Evolutionary conservation across 2,888 invertebrate species (phyloP).

Genomic region (Volucella inflata): DNA sequence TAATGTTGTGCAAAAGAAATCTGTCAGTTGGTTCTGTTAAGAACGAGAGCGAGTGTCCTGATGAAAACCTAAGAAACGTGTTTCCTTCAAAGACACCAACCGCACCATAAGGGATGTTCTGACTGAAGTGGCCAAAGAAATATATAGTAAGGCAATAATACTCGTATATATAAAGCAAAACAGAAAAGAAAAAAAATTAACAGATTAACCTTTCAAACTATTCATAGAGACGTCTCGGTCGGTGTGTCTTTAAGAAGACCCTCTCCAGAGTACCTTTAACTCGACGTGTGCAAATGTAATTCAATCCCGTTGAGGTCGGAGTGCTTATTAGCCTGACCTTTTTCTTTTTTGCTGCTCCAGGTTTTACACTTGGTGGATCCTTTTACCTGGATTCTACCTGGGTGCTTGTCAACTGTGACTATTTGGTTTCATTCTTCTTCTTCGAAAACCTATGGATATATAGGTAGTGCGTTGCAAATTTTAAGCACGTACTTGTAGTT

Average conservation of each 20-base stretch:
- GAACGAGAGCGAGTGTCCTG: conserved; percentile 11
- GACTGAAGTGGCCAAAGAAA: conserved; percentile 60
- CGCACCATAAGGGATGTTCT: conserved; percentile 54
- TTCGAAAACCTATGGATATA: neutral
- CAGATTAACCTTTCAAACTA: conserved; percentile 75
- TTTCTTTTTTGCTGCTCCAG: conserved; percentile 9
- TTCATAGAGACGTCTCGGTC: conserved; percentile 45
- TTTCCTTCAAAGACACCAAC: conserved; percentile 54
- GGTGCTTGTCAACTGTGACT: conserved; percentile 68
- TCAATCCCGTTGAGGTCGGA: conserved; percentile 63
- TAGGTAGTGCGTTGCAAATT: conserved; percentile 67
- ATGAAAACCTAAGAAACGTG: conserved; percentile 71
- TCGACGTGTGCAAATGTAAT: conserved; percentile 62
- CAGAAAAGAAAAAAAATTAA: conserved; percentile 47
- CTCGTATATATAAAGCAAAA: neutral
- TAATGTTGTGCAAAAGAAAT: conserved; percentile 59
- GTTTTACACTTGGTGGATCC: conserved; percentile 38
- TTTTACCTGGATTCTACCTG: conserved; percentile 51
- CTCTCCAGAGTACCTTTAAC: conserved; percentile 41
- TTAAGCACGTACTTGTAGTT: conserved; percentile 72
- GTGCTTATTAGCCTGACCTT: conserved; percentile 70
- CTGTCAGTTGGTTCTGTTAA: conserved; percentile 66
- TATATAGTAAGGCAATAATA: neutral
- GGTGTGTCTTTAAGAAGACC: conserved; percentile 41
- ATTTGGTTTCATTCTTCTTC: conserved; percentile 7